These are phyloP conservation scores for Boulengerochromis microlepis DNA, from an alignment of 2,113 vertebrate species.

Conservation along the genomic window DNA sequence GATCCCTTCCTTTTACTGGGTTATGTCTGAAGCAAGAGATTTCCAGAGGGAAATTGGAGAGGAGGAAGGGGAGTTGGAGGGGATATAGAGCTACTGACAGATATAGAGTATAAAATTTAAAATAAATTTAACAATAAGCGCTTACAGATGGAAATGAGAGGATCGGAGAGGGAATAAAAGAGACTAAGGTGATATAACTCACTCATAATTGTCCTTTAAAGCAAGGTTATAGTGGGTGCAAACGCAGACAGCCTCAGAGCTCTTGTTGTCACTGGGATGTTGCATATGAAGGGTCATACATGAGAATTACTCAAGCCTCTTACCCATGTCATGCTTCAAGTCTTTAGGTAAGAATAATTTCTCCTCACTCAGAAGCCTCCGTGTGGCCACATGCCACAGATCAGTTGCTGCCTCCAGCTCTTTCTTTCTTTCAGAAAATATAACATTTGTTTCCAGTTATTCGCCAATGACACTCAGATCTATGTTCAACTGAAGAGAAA, in stretches of 20 bases:
- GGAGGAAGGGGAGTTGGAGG: not conserved
- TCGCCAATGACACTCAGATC: not conserved
- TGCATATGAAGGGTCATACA: not conserved
- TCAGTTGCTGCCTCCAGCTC: not conserved
- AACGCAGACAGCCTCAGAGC: conserved; percentile 1
- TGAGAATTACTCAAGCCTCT: not conserved
- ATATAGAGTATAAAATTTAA: not conserved
- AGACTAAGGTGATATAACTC: not conserved
- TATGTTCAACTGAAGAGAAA: not conserved
- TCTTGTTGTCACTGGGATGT: not conserved
- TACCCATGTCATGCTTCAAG: not conserved
- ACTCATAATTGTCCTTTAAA: not conserved
- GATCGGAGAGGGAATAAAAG: not conserved
- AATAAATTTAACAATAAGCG: not conserved
- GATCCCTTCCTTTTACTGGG: conserved; percentile 18
- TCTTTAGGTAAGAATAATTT: not conserved
- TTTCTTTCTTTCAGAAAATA: not conserved
- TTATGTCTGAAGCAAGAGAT: conserved; percentile 4
- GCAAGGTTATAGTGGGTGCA: not conserved
- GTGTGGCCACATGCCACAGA: not conserved
- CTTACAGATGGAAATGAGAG: not conserved
- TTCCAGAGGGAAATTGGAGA: not conserved
- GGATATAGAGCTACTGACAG: not conserved
- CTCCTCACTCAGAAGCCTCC: not conserved
- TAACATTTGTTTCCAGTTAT: fast-evolving